Evolutionary conservation across 1,140 invertebrate genomes (phyloP).

Genomic region (Macrotrachela quadricornifera): DNA sequence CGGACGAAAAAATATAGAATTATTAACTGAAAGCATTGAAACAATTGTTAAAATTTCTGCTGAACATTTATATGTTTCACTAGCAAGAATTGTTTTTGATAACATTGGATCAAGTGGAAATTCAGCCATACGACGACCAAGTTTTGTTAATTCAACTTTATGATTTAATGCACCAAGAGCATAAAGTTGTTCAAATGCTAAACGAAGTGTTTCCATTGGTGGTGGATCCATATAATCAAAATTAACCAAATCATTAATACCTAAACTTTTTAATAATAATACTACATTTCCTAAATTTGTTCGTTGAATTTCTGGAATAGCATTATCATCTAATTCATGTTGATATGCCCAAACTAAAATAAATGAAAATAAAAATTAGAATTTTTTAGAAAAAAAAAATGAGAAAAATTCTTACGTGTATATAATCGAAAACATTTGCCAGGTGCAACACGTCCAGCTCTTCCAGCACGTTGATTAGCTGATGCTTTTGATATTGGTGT

Average conservation of each 20-base stretch:
- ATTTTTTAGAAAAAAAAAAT: too few relatives aligned
- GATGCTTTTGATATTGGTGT: constrained; percentile 76
- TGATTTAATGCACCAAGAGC: constrained; percentile 93
- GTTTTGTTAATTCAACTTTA: constrained; percentile 79
- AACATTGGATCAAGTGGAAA: constrained; percentile 97
- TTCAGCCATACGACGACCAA: constrained; percentile 92
- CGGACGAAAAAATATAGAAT: constrained; percentile 87
- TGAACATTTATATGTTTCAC: constrained; percentile 91
- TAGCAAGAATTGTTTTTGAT: constrained; percentile 89
- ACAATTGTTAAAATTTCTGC: constrained; percentile 88
- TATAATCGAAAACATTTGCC: constrained; percentile 96
- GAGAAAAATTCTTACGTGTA: constrained; percentile 14
- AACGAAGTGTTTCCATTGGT: constrained; percentile 73
- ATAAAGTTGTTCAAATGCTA: constrained; percentile 89
- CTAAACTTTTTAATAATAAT: constrained; percentile 27
- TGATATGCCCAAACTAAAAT: constrained; percentile 50
- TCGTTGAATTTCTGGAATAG: constrained; percentile 55
- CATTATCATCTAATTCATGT: constrained; percentile 89
- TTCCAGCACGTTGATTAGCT: constrained; percentile 11
- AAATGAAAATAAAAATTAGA: too few relatives aligned
- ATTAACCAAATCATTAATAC: constrained; percentile 82
- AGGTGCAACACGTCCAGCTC: constrained; percentile 27
- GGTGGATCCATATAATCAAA: constrained; percentile 98
- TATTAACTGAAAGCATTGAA: constrained; percentile 95
- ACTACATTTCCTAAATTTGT: constrained; percentile 32